A percentile compares a stretch with the other conserved stretches of the same genome.
These are phyloP conservation scores for Lepidurus arcticus DNA, from an alignment of 1,140 invertebrate species.

Conservation along the genomic window DNA sequence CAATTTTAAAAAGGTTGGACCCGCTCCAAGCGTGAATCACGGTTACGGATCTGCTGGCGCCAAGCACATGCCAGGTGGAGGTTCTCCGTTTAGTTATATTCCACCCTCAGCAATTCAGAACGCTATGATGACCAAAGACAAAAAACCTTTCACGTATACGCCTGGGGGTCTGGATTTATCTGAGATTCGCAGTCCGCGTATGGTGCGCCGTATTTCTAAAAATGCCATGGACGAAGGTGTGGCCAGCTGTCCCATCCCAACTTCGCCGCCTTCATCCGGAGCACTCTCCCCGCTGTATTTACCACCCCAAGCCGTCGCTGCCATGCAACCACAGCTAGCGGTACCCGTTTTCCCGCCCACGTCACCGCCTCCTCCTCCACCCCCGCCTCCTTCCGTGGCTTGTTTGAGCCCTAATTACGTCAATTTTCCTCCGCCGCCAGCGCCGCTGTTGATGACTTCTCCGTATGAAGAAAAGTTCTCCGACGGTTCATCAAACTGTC, in stretches of 20 bases:
- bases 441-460: neutral
- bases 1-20: conserved; percentile 26
- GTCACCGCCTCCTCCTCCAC: conserved; percentile 37
- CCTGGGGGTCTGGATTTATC: conserved; percentile 84
- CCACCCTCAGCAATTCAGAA: conserved; percentile 84
- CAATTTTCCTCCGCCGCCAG: conserved; percentile 25
- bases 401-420: conserved; percentile 18
- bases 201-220: conserved; percentile 69
- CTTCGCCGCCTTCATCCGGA: conserved; percentile 41
- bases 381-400: conserved; percentile 35
- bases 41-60: conserved; percentile 18
- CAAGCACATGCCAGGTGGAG: conserved; percentile 36
- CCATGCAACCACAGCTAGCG: conserved; percentile 59
- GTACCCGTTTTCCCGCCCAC: conserved; percentile 58
- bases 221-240: conserved; percentile 53
- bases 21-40: neutral
- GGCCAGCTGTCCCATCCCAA: conserved; percentile 38
- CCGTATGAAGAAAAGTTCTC: neutral
- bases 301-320: conserved; percentile 50
- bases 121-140: conserved; percentile 91
- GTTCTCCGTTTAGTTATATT: conserved; percentile 37
- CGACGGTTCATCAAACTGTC: neutral
- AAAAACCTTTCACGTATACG: conserved; percentile 85
- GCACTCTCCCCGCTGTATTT: conserved; percentile 39
- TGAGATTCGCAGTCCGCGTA: conserved; percentile 79